Conservation (phyloP, 2,888 invertebrate genomes). For the Smittia aterrima region DNA sequence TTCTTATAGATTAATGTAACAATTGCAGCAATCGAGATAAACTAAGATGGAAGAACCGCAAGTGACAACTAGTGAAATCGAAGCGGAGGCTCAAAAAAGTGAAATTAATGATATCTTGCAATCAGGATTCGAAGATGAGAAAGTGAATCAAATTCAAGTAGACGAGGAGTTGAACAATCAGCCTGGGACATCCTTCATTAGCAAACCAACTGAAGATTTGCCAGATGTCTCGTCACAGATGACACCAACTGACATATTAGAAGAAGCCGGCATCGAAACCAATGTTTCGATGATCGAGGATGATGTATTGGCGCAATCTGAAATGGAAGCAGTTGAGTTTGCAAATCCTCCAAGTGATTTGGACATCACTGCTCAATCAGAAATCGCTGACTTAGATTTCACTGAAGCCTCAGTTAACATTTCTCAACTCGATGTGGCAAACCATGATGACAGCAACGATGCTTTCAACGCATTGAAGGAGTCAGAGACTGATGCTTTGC, state of each 20-base stretch:
- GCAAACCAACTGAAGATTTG: neutral
- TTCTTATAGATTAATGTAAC: constrained; percentile 13
- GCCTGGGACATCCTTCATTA: neutral
- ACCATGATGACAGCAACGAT: constrained; percentile 31
- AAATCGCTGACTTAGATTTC: neutral
- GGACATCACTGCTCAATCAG: neutral
- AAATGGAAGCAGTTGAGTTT: neutral
- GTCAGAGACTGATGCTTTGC: constrained; percentile 10
- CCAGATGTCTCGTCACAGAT: no score
- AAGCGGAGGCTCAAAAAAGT: neutral
- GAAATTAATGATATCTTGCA: constrained; percentile 12
- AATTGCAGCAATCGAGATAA: neutral
- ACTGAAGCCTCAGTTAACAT: constrained; percentile 34
- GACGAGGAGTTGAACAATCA: neutral
- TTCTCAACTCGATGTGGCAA: constrained; percentile 22
- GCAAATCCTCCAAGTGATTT: neutral
- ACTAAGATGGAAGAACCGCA: constrained; percentile 35
- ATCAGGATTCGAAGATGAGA: neutral
- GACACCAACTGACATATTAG: no score
- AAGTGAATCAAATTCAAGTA: neutral
- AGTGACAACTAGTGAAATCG: neutral
- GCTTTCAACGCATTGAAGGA: constrained; percentile 34
- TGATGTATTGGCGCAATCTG: neutral
- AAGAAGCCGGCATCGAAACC: no score
- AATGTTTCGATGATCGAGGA: no score